phyloP scores from a whole-genome alignment of 2,888 invertebrate species.

The Aphidoletes aphidimyza region DNA sequence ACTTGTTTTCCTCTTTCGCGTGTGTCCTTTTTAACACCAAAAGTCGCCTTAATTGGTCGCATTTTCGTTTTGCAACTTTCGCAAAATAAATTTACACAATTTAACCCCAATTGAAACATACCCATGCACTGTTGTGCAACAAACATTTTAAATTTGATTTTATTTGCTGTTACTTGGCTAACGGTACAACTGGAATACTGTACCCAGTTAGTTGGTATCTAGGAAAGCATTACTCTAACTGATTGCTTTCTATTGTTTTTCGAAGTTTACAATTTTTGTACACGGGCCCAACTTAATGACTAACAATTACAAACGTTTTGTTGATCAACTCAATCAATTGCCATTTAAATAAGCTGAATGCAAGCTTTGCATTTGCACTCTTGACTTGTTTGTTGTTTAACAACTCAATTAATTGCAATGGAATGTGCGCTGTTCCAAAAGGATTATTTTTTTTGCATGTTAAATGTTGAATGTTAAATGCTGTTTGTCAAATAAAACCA shows the following conservation, averaged over 20 bases:
- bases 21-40: background rate
- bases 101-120: too few relatives aligned
- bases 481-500: too few relatives aligned
- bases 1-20: background rate
- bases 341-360: background rate
- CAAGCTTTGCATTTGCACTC: background rate
- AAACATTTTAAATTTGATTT: too few relatives aligned
- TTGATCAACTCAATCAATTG: constrained; percentile 49
- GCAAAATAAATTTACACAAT: constrained; percentile 8
- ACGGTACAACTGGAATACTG: too few relatives aligned
- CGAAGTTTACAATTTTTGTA: background rate
- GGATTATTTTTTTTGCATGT: too few relatives aligned
- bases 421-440: background rate
- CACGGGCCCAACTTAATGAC: background rate
- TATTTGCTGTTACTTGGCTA: too few relatives aligned
- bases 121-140: too few relatives aligned
- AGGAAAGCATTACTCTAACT: background rate
- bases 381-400: constrained; percentile 1
- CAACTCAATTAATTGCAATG: background rate
- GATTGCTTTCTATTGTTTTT: constrained; percentile 3
- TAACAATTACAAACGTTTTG: constrained; percentile 6
- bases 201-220: too few relatives aligned
- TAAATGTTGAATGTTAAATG: too few relatives aligned
- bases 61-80: constrained; percentile 8
- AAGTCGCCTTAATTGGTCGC: constrained; percentile 26